A percentile compares a stretch with the other conserved stretches of the same genome.
phyloP scores from a whole-genome alignment of 2,797 vertebrate genomes.

The Parauchenoglanis punctatus region DNA sequence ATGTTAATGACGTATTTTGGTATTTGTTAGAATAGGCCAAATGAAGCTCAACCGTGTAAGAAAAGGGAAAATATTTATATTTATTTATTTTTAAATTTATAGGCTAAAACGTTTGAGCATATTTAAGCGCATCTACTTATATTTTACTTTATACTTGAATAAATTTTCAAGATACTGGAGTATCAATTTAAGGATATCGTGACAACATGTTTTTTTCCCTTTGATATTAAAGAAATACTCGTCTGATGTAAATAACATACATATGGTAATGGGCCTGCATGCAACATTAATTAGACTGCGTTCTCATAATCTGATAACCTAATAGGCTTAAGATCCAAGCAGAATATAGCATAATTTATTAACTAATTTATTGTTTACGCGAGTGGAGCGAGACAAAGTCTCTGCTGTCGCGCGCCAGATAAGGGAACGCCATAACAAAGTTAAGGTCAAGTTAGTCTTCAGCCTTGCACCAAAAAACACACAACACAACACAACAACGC shows the following conservation, averaged over 20 bases:
- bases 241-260: neutral
- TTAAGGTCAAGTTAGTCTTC: slow-evolving; percentile 99
- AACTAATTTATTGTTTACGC: neutral
- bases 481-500: neutral
- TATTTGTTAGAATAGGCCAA: neutral
- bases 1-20: neutral
- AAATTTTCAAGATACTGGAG: neutral
- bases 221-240: neutral
- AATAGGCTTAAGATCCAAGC: neutral
- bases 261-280: neutral
- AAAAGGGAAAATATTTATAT: too few relatives aligned
- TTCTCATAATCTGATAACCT: neutral
- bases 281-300: neutral
- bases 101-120: neutral
- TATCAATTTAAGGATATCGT: neutral
- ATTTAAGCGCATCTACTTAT: neutral
- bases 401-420: neutral
- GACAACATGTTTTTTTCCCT: neutral
- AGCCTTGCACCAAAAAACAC: slow-evolving; percentile 77
- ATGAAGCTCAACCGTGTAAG: too few relatives aligned
- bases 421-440: slow-evolving; percentile 62
- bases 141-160: neutral
- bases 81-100: neutral
- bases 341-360: neutral
- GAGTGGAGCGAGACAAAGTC: neutral